These are phyloP conservation scores for Cassiopea xamachana DNA, from an alignment of 30 jellyfish, hydroid and myxozoan species.

Conservation along the genomic window DNA sequence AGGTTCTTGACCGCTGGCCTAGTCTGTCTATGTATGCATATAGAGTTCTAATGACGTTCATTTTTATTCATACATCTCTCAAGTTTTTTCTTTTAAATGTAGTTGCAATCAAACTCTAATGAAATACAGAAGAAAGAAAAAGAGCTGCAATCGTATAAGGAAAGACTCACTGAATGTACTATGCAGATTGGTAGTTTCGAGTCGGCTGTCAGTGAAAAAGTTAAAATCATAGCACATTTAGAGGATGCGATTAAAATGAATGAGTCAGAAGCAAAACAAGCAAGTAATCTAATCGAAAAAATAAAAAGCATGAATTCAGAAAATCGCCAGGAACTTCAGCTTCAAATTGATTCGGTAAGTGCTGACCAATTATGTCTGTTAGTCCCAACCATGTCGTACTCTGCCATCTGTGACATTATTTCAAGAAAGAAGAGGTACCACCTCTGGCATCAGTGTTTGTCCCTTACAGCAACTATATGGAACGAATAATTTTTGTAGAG, in stretches of 20 bases:
- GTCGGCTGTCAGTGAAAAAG: slow-evolving; percentile 42
- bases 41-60: too few relatives aligned
- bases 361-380: neutral
- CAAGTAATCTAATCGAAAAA: slow-evolving; percentile 45
- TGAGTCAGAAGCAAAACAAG: slow-evolving; percentile 72
- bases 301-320: slow-evolving; percentile 79
- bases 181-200: slow-evolving; percentile 44
- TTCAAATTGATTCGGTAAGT: slow-evolving; percentile 77
- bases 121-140: slow-evolving; percentile 20
- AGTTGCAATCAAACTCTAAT: slow-evolving; percentile 31
- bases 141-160: slow-evolving; percentile 31
- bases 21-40: too few relatives aligned
- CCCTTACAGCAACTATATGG: too few relatives aligned
- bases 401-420: too few relatives aligned
- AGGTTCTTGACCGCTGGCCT: too few relatives aligned
- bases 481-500: too few relatives aligned
- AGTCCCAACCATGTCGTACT: too few relatives aligned
- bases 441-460: too few relatives aligned
- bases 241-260: slow-evolving; percentile 62
- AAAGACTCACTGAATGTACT: slow-evolving; percentile 23
- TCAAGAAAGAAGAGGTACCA: too few relatives aligned
- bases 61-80: neutral
- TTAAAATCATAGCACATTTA: slow-evolving; percentile 35
- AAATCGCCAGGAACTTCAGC: slow-evolving; percentile 83
- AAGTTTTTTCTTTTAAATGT: neutral